Evolutionary conservation across 2,888 invertebrate species (phyloP).

Genomic region (Ferrisia virgata): DNA sequence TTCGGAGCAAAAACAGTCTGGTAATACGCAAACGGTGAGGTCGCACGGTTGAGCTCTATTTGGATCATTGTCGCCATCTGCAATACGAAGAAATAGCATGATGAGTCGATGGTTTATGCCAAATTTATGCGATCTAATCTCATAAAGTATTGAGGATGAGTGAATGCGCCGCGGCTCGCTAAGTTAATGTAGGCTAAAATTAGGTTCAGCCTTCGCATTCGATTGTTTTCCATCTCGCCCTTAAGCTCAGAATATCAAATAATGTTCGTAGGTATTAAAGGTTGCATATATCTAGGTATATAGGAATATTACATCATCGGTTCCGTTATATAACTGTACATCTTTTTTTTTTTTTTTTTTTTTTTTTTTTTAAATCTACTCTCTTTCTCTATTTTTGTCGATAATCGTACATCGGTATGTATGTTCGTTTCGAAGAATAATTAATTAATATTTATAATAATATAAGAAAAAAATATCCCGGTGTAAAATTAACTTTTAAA

Average conservation of each 20-base stretch:
- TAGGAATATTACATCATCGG: not conserved
- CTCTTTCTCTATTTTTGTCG: not conserved
- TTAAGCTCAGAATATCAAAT: not conserved
- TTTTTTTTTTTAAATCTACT: not conserved
- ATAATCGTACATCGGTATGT: not conserved
- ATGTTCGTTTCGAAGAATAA: not conserved
- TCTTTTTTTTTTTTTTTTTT: not conserved
- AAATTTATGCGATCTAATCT: too few species aligned
- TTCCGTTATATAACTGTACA: not conserved
- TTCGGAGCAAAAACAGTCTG: constrained; percentile 92
- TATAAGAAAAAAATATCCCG: not conserved
- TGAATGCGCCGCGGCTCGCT: too few species aligned
- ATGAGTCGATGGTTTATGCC: too few species aligned
- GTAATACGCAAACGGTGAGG: constrained; percentile 77
- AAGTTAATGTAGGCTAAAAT: too few species aligned
- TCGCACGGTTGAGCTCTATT: constrained; percentile 90
- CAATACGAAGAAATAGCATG: constrained; percentile 53
- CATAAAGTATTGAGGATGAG: too few species aligned
- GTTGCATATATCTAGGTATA: too few species aligned
- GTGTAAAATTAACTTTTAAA: not conserved
- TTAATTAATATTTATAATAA: not conserved
- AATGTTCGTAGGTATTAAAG: not conserved
- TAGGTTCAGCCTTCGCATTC: constrained; percentile 47
- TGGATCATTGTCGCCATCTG: constrained; percentile 90
- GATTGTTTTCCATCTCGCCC: not conserved